These are phyloP conservation scores for Anguilla marmorata DNA, from an alignment of 2,797 vertebrate genomes.

Conservation along the genomic window DNA sequence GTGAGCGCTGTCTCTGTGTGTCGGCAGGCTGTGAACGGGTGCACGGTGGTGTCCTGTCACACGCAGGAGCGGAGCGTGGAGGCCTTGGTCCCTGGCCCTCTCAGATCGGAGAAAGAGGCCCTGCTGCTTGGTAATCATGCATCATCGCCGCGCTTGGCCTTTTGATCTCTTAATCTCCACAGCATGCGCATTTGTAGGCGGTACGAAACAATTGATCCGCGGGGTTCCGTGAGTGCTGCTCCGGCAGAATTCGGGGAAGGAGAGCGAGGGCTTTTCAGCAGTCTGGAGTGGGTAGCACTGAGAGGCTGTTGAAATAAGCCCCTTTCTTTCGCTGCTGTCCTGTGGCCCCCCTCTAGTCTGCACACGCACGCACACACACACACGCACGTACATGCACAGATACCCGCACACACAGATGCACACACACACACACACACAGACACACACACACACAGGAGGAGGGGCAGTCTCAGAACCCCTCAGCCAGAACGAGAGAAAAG, in stretches of 20 bases:
- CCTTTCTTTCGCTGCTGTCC: slow-evolving; percentile 32
- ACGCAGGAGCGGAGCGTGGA: slow-evolving; percentile 81
- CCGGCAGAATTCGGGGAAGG: not conserved
- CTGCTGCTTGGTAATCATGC: slow-evolving; percentile 84
- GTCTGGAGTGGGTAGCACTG: not conserved
- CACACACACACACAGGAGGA: slow-evolving; percentile 2
- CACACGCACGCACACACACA: not conserved
- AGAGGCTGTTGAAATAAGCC: slow-evolving; percentile 7
- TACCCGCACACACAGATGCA: slow-evolving; percentile 13
- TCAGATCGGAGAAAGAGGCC: slow-evolving; percentile 91
- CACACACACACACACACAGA: not conserved
- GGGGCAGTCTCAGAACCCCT: slow-evolving; percentile 35
- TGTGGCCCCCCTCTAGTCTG: not conserved
- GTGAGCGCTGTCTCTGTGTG: slow-evolving; percentile 25
- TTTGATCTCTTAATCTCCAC: slow-evolving; percentile 42
- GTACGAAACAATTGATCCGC: not conserved
- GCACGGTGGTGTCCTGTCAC: slow-evolving; percentile 73
- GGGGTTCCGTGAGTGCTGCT: not conserved
- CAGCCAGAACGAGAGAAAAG: slow-evolving; percentile 42
- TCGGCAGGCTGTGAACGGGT: slow-evolving; percentile 80
- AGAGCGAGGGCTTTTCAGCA: not conserved
- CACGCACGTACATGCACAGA: not conserved
- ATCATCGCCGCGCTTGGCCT: slow-evolving; percentile 15
- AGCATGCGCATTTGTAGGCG: not conserved
- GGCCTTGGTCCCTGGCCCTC: slow-evolving; percentile 69